Conservation (phyloP, 2,797 vertebrate species). For the Gorsachius magnificus region DNA sequence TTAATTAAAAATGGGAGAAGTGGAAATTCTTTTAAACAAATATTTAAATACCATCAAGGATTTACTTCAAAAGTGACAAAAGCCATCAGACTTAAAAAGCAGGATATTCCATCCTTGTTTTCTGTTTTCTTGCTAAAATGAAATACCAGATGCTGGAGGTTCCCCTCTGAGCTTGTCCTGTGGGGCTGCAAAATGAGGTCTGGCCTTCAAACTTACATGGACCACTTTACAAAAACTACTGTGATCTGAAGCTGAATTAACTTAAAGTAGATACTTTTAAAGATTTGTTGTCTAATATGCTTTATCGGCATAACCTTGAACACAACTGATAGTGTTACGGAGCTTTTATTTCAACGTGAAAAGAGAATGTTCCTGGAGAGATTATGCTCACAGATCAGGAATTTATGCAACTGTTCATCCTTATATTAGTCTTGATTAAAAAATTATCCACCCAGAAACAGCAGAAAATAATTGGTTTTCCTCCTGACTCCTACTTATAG, state of each 20-base stretch:
- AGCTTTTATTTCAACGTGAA: background rate
- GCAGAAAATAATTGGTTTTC: background rate
- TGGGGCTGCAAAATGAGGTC: background rate
- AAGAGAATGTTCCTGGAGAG: background rate
- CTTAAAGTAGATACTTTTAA: background rate
- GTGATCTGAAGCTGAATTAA: background rate
- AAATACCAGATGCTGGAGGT: background rate
- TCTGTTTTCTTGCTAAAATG: background rate
- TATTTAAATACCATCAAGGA: background rate
- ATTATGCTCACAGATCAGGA: background rate
- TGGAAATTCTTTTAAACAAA: conserved; percentile 9
- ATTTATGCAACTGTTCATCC: background rate
- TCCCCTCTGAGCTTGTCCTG: background rate
- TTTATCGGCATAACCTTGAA: background rate
- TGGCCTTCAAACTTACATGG: background rate
- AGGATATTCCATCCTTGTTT: background rate
- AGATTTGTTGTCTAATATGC: background rate
- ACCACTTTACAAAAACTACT: background rate
- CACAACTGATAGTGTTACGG: background rate
- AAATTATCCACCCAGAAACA: background rate
- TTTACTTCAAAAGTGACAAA: conserved; percentile 17
- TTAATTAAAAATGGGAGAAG: conserved; percentile 39
- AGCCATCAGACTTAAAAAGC: background rate
- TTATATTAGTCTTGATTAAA: background rate
- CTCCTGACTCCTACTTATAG: background rate